A percentile compares a stretch with the other conserved stretches of the same genome.
Conservation (phyloP, 2,797 vertebrate species). For the Mareca strepera region DNA sequence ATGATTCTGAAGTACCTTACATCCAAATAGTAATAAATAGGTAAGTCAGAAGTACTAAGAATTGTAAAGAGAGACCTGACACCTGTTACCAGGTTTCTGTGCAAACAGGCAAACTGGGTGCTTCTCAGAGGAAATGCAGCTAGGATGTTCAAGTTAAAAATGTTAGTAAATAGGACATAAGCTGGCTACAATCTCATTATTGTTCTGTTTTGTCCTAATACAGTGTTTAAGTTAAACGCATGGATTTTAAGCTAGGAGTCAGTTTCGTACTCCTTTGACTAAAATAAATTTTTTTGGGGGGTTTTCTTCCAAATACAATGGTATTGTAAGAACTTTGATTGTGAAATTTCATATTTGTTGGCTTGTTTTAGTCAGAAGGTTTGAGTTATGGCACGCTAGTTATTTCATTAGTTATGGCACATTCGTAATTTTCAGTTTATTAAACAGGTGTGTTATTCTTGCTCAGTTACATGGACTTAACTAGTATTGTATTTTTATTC, state of each 20-base stretch:
- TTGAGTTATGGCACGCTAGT: neutral
- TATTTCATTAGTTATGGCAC: neutral
- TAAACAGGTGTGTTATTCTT: neutral
- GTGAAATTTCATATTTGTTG: neutral
- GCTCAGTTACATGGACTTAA: neutral
- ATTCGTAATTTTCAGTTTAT: neutral
- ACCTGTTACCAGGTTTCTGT: neutral
- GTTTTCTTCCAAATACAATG: neutral
- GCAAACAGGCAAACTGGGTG: accelerated
- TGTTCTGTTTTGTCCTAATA: neutral
- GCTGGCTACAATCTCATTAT: neutral
- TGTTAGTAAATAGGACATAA: neutral
- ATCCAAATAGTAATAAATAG: neutral
- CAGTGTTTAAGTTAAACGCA: neutral
- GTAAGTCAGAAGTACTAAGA: neutral
- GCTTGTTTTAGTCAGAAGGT: neutral
- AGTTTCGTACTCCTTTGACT: neutral
- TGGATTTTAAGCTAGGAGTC: neutral
- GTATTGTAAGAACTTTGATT: neutral
- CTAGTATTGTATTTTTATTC: constrained; percentile 1
- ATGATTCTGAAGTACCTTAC: neutral
- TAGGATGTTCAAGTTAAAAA: neutral
- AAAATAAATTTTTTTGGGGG: neutral
- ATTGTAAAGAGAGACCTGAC: neutral
- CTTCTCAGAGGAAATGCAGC: neutral